Base-by-base conservation (phyloP, 2,113 vertebrate species). In the Pantherophis guttatus region DNA sequence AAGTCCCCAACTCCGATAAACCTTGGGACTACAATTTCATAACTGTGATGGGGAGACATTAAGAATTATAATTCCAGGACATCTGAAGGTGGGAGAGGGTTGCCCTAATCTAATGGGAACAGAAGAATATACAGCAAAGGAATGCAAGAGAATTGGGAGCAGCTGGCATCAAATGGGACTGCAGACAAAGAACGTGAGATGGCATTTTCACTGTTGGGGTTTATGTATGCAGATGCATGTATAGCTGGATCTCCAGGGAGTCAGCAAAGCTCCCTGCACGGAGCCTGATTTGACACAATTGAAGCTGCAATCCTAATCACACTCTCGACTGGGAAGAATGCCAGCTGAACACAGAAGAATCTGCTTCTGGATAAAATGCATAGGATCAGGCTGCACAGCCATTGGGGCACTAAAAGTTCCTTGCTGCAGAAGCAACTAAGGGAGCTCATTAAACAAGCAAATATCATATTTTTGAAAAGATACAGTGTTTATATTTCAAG, bases 261-360 rank as follows among this genome's bases (percentile, higher is more conserved):
- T 90, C 1, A 52, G 39, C 86, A 93, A 48, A 86, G 88, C 75
- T 86, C 88, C 3, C 26, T 90, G 92, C 54, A 86, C 23, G 0
- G 65, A 59, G 88, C 26, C 58, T 50, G 88, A 86, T 59, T 90
- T 90, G 92, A 93, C 92, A 93, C 70, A 86, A 86, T 48, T 19
- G 26, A 58, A 13, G 53, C 92, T 93, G 70, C 24, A 9, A n/a
- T 50, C 92, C 54, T 52, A 85, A 33, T 75, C 62, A 57, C 62
- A n/a, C 87, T 50, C 52, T 85, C 26, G n/a, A 9, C 44, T 24
- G 29, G 23, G 88, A 86, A 52, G 13, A 93, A 90, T 9, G 55
- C 21, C 88, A 55, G 9, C 29, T 90, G 54, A n/a, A 89, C 39
- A 70, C 15, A 89, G 33, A 29, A 21, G 19, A 44, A 7, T 70